Conservation (phyloP, 2,113 vertebrate species). For the Brachionichthys hirsutus region DNA sequence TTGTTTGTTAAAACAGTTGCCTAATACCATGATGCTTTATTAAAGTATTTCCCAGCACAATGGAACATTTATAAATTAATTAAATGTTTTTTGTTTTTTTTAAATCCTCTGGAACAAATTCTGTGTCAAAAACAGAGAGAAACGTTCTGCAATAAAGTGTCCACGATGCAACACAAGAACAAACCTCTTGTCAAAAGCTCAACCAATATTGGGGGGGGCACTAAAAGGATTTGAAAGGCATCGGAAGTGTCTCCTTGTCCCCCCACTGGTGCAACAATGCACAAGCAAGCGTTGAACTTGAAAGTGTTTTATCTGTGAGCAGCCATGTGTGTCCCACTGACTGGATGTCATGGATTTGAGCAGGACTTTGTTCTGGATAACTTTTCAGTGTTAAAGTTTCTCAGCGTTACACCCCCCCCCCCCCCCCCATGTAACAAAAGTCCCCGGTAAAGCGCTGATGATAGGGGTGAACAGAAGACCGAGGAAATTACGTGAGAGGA, state of each 20-base stretch:
- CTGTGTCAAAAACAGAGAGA: constrained; percentile 7
- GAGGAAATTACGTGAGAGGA: constrained; percentile 38
- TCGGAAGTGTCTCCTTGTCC: constrained; percentile 68
- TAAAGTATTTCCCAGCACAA: not conserved
- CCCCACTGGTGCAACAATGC: constrained; percentile 58
- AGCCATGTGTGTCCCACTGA: constrained; percentile 64
- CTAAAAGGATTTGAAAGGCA: constrained; percentile 63
- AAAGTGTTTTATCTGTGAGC: constrained; percentile 65
- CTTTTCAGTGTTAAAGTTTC: constrained; percentile 55
- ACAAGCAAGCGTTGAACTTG: constrained; percentile 63
- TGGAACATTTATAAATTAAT: not conserved
- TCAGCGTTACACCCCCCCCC: too few relatives aligned
- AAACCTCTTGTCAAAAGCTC: constrained; percentile 48
- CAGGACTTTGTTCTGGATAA: constrained; percentile 54
- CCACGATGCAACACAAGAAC: constrained; percentile 25
- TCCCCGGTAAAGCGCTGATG: constrained; percentile 30
- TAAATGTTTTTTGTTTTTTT: too few relatives aligned
- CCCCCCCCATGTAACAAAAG: constrained; percentile 68
- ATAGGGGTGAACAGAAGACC: constrained; percentile 50
- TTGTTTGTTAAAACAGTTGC: not conserved
- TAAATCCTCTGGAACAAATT: not conserved
- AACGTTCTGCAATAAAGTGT: constrained; percentile 16
- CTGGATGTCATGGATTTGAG: constrained; percentile 60
- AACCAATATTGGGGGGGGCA: constrained; percentile 50
- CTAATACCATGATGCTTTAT: not conserved